Conservation (phyloP, 2,888 invertebrate species). For the Euproctis similis region DNA sequence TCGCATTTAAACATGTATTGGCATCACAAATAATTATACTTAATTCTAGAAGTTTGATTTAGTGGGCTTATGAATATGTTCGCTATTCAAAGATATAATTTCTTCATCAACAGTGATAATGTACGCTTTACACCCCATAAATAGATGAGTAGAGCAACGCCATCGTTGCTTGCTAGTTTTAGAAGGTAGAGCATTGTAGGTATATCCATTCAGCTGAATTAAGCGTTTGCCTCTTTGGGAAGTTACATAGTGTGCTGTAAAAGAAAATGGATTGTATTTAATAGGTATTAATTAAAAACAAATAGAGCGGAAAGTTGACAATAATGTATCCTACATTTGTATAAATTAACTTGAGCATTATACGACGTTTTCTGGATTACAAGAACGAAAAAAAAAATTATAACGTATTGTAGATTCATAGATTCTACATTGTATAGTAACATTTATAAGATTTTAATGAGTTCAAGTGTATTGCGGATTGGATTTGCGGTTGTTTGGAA, state of each 20-base stretch:
- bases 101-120: slow-evolving; percentile 25
- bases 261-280: slow-evolving; percentile 26
- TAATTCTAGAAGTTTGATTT: not conserved
- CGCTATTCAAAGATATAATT: slow-evolving; percentile 13
- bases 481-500: too few species aligned
- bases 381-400: too few species aligned
- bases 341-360: too few species aligned
- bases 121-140: slow-evolving; percentile 29
- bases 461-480: too few species aligned
- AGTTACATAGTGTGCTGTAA: slow-evolving; percentile 1
- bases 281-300: too few species aligned
- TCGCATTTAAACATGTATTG: too few species aligned
- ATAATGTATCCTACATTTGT: too few species aligned
- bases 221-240: slow-evolving; percentile 1
- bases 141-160: slow-evolving; percentile 31
- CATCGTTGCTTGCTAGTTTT: slow-evolving; percentile 1
- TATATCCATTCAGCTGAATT: slow-evolving; percentile 2
- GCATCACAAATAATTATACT: not conserved
- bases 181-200: not conserved
- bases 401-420: too few species aligned
- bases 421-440: too few species aligned
- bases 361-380: too few species aligned
- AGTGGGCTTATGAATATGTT: slow-evolving; percentile 11
- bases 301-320: too few species aligned
- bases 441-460: too few species aligned